Percentiles rank a stretch among this genome's conserved stretches.
These are phyloP conservation scores for Psittacara wagleri DNA, from an alignment of 2,113 vertebrate species.

Conservation along the genomic window DNA sequence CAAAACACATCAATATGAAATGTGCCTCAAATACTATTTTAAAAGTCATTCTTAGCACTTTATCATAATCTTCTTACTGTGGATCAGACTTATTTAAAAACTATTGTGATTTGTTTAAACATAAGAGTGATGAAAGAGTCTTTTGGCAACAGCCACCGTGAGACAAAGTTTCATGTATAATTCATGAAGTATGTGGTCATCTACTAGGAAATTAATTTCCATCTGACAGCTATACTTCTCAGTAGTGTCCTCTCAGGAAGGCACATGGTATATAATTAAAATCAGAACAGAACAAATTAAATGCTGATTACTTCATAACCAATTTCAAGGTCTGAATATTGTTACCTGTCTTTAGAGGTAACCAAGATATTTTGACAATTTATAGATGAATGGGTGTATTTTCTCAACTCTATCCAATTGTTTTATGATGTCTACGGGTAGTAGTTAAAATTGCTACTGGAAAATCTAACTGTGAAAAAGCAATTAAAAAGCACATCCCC, in stretches of 20 bases:
- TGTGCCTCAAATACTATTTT: slow-evolving; percentile 33
- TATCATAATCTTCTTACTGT: slow-evolving; percentile 59
- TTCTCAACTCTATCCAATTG: neutral
- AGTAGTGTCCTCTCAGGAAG: slow-evolving; percentile 75
- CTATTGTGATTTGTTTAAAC: slow-evolving; percentile 74
- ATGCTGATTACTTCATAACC: slow-evolving; percentile 78
- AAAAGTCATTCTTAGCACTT: slow-evolving; percentile 67
- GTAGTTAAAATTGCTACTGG: slow-evolving; percentile 40
- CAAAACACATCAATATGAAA: slow-evolving; percentile 19
- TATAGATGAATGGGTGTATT: neutral
- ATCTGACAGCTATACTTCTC: slow-evolving; percentile 72
- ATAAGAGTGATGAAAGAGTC: slow-evolving; percentile 72
- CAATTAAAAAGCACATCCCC: neutral
- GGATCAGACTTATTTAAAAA: slow-evolving; percentile 73
- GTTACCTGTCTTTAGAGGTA: slow-evolving; percentile 68
- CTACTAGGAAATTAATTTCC: slow-evolving; percentile 77
- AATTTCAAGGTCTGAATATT: slow-evolving; percentile 72
- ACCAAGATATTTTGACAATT: slow-evolving; percentile 65
- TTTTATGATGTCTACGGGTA: slow-evolving; percentile 46
- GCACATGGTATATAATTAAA: slow-evolving; percentile 77
- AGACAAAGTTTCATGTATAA: slow-evolving; percentile 79
- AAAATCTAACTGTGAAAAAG: neutral
- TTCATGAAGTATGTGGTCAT: slow-evolving; percentile 79
- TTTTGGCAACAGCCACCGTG: slow-evolving; percentile 71
- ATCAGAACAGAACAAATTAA: slow-evolving; percentile 78